Conservation (phyloP, 1,140 invertebrate genomes). For the Zaprionus camerounensis region DNA sequence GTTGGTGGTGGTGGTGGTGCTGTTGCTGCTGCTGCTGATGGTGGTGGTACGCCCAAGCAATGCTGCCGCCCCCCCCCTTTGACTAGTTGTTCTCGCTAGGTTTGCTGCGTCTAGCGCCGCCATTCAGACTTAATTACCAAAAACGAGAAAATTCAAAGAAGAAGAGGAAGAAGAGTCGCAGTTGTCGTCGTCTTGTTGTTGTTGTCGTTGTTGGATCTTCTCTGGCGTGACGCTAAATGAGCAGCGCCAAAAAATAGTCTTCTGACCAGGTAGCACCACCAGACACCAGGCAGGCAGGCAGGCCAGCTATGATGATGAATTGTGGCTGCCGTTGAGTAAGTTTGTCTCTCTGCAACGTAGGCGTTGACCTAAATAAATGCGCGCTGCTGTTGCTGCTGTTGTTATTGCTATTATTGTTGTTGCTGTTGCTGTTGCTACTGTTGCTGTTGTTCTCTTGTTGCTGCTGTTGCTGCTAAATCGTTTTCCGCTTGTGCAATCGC, state of each 20-base stretch:
- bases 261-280: constrained; percentile 69
- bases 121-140: constrained; percentile 82
- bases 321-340: constrained; percentile 76
- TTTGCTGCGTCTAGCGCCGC: constrained; percentile 73
- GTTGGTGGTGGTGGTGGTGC: neutral
- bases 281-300: constrained; percentile 2
- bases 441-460: constrained; percentile 34
- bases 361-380: constrained; percentile 78
- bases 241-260: constrained; percentile 42
- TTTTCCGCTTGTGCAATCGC: constrained; percentile 78
- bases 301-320: constrained; percentile 69
- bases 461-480: constrained; percentile 64
- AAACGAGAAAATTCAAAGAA: constrained; percentile 48
- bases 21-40: neutral
- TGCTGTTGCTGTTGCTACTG: constrained; percentile 40
- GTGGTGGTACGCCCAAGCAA: neutral
- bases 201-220: constrained; percentile 45
- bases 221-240: constrained; percentile 76
- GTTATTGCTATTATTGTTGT: constrained; percentile 16
- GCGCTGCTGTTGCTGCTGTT: constrained; percentile 42
- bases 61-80: constrained; percentile 23
- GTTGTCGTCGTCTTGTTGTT: constrained; percentile 24
- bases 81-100: constrained; percentile 41
- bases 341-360: constrained; percentile 74
- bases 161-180: constrained; percentile 35